Conservation (phyloP, 2,113 vertebrate species). For the Macquaria australasica region DNA sequence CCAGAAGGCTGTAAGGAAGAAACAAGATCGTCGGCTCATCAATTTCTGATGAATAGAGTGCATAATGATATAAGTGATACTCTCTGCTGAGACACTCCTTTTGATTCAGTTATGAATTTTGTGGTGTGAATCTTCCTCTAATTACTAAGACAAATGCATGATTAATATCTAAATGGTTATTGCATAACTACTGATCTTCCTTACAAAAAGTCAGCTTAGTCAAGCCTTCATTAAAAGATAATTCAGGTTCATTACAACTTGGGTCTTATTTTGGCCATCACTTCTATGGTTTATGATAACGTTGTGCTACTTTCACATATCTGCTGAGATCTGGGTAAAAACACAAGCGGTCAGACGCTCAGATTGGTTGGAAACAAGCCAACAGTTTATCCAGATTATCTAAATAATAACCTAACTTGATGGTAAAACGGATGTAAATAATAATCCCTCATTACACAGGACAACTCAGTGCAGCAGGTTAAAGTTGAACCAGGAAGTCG, state of each 20-base stretch:
- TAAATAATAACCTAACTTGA: background rate
- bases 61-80: constrained; percentile 12
- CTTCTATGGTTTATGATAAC: background rate
- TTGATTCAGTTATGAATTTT: background rate
- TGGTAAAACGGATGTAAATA: background rate
- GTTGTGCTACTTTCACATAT: no score
- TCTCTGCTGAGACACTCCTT: background rate
- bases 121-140: constrained; percentile 8
- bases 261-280: background rate
- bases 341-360: background rate
- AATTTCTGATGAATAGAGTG: constrained; percentile 24
- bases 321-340: background rate
- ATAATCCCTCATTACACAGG: background rate
- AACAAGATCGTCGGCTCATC: background rate
- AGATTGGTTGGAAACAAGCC: background rate
- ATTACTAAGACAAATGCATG: background rate
- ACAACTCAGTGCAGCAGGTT: background rate
- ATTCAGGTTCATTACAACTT: background rate
- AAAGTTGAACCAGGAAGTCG: background rate
- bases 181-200: background rate
- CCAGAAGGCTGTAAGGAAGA: constrained; percentile 6
- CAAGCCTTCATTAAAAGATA: background rate
- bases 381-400: background rate
- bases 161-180: background rate
- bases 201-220: background rate